A percentile compares a stretch with the other conserved stretches of the same genome.
Evolutionary conservation across 1,140 invertebrate genomes (phyloP).

Genomic region (Anagrus nilaparvatae): DNA sequence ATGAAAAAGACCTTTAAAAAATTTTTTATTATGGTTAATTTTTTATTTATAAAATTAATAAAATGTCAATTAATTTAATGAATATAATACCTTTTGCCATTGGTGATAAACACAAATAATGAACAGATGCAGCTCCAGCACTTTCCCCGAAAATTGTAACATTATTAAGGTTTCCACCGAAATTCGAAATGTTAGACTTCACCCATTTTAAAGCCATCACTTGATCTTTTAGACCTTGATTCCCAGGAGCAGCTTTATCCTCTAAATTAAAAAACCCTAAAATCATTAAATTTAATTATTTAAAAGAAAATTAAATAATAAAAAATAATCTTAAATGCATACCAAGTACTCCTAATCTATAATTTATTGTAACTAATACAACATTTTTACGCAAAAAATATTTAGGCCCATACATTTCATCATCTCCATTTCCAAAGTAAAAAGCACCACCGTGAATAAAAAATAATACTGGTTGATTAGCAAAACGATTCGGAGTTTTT

Average conservation of each 20-base stretch:
- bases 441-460: conserved; percentile 4
- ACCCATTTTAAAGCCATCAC: conserved; percentile 9
- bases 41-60: too few species aligned
- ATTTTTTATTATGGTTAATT: too few species aligned
- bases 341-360: conserved; percentile 48
- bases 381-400: conserved; percentile 42
- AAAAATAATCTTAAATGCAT: too few species aligned
- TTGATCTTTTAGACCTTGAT: too few species aligned
- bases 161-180: conserved; percentile 3
- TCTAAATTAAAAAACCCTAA: too few species aligned
- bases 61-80: too few species aligned
- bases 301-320: too few species aligned
- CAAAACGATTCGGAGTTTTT: conserved; percentile 10
- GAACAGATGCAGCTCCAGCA: conserved; percentile 9
- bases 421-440: neutral
- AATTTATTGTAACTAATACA: conserved; percentile 48
- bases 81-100: conserved; percentile 5
- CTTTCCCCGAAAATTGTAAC: conserved; percentile 14
- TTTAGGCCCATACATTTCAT: conserved; percentile 34
- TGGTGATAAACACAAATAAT: conserved; percentile 5
- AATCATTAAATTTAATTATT: neutral
- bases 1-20: conserved; percentile 57
- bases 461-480: neutral
- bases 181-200: neutral
- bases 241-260: too few species aligned